These are phyloP conservation scores for Halcyon senegalensis DNA, from an alignment of 2,113 vertebrate genomes.

Conservation along the genomic window DNA sequence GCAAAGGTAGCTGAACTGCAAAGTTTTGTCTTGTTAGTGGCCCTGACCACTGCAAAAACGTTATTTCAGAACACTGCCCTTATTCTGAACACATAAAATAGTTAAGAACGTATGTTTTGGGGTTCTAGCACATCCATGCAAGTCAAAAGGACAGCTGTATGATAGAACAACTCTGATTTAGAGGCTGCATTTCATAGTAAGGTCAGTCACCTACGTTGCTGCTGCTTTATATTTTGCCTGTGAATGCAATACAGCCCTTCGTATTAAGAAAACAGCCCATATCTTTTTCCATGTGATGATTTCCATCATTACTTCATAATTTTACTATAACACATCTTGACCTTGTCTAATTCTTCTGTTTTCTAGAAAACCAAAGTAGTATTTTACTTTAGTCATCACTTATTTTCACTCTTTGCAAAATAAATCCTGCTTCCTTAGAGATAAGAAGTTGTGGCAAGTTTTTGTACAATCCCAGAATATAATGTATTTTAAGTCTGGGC, in stretches of 20 bases:
- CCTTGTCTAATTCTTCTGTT: background rate
- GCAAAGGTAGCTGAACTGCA: background rate
- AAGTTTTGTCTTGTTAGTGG: background rate
- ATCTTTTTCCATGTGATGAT: background rate
- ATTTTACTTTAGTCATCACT: background rate
- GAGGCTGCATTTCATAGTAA: background rate
- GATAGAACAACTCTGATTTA: background rate
- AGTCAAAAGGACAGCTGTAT: background rate
- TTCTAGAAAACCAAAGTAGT: background rate
- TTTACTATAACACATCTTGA: background rate
- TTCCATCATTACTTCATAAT: background rate
- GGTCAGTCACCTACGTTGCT: background rate
- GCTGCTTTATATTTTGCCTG: background rate
- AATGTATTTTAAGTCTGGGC: background rate
- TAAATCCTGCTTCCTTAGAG: background rate
- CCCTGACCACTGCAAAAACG: background rate
- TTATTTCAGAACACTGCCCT: background rate
- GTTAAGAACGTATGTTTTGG: background rate
- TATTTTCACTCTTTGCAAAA: background rate
- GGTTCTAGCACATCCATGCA: background rate
- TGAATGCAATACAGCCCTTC: background rate
- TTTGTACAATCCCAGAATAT: background rate
- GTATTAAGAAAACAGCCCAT: background rate
- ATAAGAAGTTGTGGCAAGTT: background rate
- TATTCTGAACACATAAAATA: background rate